A percentile compares a stretch with the other conserved stretches of the same genome.
Conservation (phyloP, 2,888 invertebrate species). For the Ophion slaviceki region DNA sequence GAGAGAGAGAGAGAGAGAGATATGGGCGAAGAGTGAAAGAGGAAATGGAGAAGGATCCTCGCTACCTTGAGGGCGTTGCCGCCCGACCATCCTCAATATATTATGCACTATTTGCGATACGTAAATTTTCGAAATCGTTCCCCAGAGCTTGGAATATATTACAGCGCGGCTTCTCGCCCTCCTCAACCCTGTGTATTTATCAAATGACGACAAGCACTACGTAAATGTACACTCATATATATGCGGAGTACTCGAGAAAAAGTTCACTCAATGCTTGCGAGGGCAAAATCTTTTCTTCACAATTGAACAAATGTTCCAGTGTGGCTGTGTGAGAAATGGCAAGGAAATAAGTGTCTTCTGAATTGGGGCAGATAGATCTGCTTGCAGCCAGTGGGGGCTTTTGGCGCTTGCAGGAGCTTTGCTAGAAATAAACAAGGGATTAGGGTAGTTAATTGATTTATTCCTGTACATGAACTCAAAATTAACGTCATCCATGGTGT, state of each 20-base stretch:
- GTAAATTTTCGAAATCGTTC: constrained; percentile 62
- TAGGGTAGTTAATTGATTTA: no score
- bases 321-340: no score
- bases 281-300: constrained; percentile 16
- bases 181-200: constrained; percentile 39
- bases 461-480: no score
- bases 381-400: no score
- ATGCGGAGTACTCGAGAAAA: neutral
- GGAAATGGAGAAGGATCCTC: constrained; percentile 42
- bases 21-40: neutral
- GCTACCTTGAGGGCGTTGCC: constrained; percentile 49
- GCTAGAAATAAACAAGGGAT: no score
- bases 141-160: constrained; percentile 45
- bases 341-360: no score
- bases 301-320: neutral
- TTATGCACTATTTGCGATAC: constrained; percentile 62
- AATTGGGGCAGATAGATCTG: no score
- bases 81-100: constrained; percentile 48
- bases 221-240: constrained; percentile 32
- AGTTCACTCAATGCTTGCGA: neutral
- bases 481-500: no score
- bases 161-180: constrained; percentile 23
- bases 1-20: constrained; percentile 8
- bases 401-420: no score
- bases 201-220: constrained; percentile 37